Evolutionary conservation across 2,797 vertebrate species (phyloP).

Genomic region (Schizopygopsis pylzovi): DNA sequence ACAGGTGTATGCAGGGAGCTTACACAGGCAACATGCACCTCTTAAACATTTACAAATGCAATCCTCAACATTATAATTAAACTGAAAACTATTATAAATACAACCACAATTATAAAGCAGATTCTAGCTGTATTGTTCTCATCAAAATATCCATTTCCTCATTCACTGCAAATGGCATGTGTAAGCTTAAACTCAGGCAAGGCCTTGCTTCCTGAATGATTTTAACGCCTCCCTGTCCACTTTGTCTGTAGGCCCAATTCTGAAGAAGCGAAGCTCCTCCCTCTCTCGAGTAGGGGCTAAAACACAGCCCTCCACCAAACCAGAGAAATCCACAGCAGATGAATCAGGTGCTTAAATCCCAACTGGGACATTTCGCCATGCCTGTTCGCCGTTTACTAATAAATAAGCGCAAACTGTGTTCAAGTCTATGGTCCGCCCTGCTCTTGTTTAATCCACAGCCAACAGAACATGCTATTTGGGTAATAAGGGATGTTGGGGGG

Average conservation of each 20-base stretch:
- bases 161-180: conserved; percentile 65
- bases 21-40: background rate
- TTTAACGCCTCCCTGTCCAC: conserved; percentile 67
- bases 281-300: conserved; percentile 85
- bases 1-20: background rate
- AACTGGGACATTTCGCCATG: conserved; percentile 4
- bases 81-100: background rate
- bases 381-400: conserved; percentile 39
- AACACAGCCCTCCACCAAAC: conserved; percentile 75
- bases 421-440: background rate
- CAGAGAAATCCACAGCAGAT: conserved; percentile 83
- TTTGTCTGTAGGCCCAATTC: conserved; percentile 75
- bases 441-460: background rate
- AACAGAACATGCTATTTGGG: background rate
- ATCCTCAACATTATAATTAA: background rate
- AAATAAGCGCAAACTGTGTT: background rate
- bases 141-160: conserved; percentile 47
- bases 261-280: conserved; percentile 90
- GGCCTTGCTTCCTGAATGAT: conserved; percentile 13
- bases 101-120: background rate
- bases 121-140: conserved; percentile 15
- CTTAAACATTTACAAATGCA: background rate
- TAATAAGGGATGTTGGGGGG: background rate
- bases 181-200: conserved; percentile 54
- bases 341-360: conserved; percentile 84